Conservation (phyloP, 2,888 invertebrate species). For the Panzeria rudis region DNA sequence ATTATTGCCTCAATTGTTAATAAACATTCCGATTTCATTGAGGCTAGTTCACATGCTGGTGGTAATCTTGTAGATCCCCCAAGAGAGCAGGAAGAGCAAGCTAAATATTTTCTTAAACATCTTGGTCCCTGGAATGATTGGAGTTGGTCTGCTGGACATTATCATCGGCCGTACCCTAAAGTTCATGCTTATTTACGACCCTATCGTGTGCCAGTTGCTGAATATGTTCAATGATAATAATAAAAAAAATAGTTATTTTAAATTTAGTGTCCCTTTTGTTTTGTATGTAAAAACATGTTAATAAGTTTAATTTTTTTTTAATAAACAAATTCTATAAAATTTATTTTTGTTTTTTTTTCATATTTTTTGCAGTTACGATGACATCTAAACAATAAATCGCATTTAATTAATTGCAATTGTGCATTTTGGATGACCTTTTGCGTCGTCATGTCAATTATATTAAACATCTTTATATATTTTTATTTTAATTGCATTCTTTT, state of each 20-base stretch:
- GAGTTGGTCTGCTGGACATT: constrained; percentile 70
- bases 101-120: constrained; percentile 78
- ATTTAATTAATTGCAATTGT: constrained; percentile 50
- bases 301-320: constrained; percentile 10
- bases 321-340: constrained; percentile 35
- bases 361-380: constrained; percentile 61
- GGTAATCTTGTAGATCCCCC: constrained; percentile 78
- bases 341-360: constrained; percentile 33
- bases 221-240: not conserved
- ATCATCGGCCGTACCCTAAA: constrained; percentile 4
- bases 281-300: not conserved
- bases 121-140: constrained; percentile 76
- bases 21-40: constrained; percentile 79
- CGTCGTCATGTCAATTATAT: constrained; percentile 7
- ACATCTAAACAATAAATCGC: constrained; percentile 48
- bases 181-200: constrained; percentile 23
- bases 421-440: constrained; percentile 43
- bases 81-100: constrained; percentile 77
- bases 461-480: not conserved
- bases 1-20: constrained; percentile 79
- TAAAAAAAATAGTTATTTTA: too few species aligned
- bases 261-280: not conserved
- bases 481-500: not conserved
- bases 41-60: constrained; percentile 74
- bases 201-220: not conserved